Percentiles rank a stretch among this genome's conserved stretches.
Conservation (phyloP, 37 sponge, comb jelly and placozoan species). For the Halichondria panicea region DNA sequence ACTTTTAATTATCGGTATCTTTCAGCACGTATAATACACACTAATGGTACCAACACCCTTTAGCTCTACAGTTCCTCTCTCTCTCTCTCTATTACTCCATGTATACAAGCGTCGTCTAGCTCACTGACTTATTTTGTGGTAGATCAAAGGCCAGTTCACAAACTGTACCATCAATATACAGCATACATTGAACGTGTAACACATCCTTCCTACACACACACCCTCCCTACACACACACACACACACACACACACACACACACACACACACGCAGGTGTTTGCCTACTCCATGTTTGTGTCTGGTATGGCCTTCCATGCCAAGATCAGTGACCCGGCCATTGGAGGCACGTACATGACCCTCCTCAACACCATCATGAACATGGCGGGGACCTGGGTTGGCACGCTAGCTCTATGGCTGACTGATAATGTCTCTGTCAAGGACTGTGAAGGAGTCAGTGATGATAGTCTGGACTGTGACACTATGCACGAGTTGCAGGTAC, state of each 20-base stretch:
- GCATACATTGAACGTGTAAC: too few relatives aligned
- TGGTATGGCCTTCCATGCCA: slow-evolving; percentile 86
- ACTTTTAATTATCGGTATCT: too few relatives aligned
- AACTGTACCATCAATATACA: too few relatives aligned
- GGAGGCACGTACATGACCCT: slow-evolving; percentile 99
- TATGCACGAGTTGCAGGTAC: slow-evolving; percentile 55
- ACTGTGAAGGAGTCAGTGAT: slow-evolving; percentile 67
- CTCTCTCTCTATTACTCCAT: slow-evolving; percentile 2
- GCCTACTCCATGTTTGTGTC: slow-evolving; percentile 91
- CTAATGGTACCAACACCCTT: neutral
- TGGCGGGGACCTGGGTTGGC: slow-evolving; percentile 77
- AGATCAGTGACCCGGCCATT: slow-evolving; percentile 89
- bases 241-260: too few relatives aligned
- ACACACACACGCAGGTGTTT: slow-evolving; percentile 44
- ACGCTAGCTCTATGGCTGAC: slow-evolving; percentile 90
- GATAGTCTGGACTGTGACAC: slow-evolving; percentile 66
- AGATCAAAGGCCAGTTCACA: too few relatives aligned
- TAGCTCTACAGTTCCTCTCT: neutral
- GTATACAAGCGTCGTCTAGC: neutral
- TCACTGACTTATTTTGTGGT: too few relatives aligned
- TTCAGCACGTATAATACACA: too few relatives aligned
- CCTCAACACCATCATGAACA: slow-evolving; percentile 90
- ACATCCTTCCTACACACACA: too few relatives aligned
- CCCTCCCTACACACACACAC: too few relatives aligned
- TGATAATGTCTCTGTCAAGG: slow-evolving; percentile 70